These are phyloP conservation scores for Strigamia transsilvanica DNA, from an alignment of 2,888 invertebrate genomes.

Conservation along the genomic window DNA sequence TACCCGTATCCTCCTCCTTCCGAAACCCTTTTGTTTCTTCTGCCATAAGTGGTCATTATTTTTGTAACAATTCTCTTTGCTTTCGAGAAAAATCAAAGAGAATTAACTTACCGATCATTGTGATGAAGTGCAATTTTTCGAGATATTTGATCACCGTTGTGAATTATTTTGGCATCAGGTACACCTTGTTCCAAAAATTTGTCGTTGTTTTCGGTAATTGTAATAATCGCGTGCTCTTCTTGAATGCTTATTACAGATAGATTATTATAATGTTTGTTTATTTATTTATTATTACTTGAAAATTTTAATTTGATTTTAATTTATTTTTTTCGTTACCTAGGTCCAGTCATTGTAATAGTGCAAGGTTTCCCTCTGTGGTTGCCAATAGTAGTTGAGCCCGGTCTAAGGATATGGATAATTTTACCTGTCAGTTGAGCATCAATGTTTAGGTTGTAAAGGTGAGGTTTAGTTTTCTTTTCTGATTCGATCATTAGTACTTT, in stretches of 20 bases:
- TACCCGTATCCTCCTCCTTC: neutral
- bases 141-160: constrained; percentile 67
- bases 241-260: constrained; percentile 63
- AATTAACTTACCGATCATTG: constrained; percentile 66
- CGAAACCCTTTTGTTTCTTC: neutral
- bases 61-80: neutral
- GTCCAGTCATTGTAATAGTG: constrained; percentile 66
- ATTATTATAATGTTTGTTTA: neutral
- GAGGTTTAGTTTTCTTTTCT: constrained; percentile 65
- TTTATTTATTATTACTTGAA: neutral
- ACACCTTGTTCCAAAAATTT: constrained; percentile 53
- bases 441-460: constrained; percentile 69
- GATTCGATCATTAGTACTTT: constrained; percentile 58
- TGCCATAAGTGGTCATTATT: neutral
- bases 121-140: constrained; percentile 66
- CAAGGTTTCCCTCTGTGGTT: constrained; percentile 63
- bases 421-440: constrained; percentile 68
- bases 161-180: constrained; percentile 61
- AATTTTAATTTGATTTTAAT: neutral
- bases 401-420: constrained; percentile 67
- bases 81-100: neutral
- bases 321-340: constrained; percentile 61
- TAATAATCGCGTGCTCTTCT: constrained; percentile 66
- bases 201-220: constrained; percentile 61
- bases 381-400: constrained; percentile 64